Conservation (phyloP, 2,888 invertebrate species). For the Stramonita haemastoma region DNA sequence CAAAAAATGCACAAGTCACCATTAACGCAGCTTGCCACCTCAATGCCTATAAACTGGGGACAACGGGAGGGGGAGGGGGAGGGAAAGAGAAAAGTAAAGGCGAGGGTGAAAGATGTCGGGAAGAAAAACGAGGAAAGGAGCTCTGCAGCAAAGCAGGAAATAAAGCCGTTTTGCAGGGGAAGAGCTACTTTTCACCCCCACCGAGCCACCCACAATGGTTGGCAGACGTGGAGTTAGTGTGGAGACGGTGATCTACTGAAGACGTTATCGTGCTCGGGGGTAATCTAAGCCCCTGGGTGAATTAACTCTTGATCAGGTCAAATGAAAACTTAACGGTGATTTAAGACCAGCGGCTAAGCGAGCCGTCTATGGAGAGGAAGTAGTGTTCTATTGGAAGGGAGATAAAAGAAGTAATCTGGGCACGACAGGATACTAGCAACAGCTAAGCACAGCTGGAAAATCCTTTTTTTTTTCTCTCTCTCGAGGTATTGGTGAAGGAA, state of each 20-base stretch:
- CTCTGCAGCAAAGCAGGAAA: not conserved
- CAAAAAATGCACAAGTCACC: not conserved
- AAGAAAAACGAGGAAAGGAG: not conserved
- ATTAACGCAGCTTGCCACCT: not conserved
- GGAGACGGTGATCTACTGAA: too few relatives aligned
- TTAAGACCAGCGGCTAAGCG: not conserved
- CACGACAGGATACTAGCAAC: too few relatives aligned
- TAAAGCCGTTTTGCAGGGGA: not conserved
- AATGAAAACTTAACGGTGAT: not conserved
- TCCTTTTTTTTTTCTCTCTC: too few relatives aligned
- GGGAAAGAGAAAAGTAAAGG: not conserved
- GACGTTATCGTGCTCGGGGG: not conserved
- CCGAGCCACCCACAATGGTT: too few relatives aligned
- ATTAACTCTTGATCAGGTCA: conserved; percentile 7
- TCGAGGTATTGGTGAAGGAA: too few relatives aligned
- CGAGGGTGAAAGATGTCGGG: not conserved
- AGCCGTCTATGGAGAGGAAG: too few relatives aligned
- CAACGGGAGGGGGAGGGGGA: not conserved
- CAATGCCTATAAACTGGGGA: not conserved
- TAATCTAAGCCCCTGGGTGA: not conserved
- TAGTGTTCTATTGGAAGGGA: too few relatives aligned
- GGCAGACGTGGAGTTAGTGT: too few relatives aligned
- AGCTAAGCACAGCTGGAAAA: too few relatives aligned
- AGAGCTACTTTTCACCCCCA: too few relatives aligned
- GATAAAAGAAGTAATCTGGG: too few relatives aligned